These are phyloP conservation scores for Brachyhypopomus occidentalis DNA, from an alignment of 2,113 vertebrate species.

Conservation along the genomic window DNA sequence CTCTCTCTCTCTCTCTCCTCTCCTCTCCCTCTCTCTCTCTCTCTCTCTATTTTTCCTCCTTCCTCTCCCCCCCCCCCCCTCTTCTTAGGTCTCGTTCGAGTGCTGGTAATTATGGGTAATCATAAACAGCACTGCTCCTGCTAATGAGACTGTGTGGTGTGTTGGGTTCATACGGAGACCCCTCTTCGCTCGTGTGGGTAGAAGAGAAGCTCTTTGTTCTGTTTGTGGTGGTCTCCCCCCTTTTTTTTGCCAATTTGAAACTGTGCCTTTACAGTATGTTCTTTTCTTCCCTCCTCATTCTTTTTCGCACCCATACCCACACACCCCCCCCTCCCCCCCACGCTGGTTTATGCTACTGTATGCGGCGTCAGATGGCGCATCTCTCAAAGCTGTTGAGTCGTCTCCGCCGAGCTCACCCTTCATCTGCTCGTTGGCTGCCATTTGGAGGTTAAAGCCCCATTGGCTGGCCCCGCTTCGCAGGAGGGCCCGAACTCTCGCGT, in stretches of 20 bases:
- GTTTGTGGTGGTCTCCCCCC: conserved; percentile 46
- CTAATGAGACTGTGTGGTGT: conserved; percentile 66
- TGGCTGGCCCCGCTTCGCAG: conserved; percentile 61
- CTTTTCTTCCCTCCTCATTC: conserved; percentile 55
- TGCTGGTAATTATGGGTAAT: conserved; percentile 65
- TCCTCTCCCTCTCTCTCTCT: conserved; percentile 15
- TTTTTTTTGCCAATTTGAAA: conserved; percentile 60
- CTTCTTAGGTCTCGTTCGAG: conserved; percentile 57
- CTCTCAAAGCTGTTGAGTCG: conserved; percentile 74
- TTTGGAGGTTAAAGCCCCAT: conserved; percentile 61
- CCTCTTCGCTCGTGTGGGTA: conserved; percentile 60
- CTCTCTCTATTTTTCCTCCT: conserved; percentile 27
- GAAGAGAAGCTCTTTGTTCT: conserved; percentile 63
- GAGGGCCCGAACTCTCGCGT: conserved; percentile 59
- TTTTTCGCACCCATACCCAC: no score
- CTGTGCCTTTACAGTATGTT: conserved; percentile 59
- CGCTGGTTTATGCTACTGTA: conserved; percentile 59
- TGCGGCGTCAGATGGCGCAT: conserved; percentile 70
- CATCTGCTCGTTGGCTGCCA: conserved; percentile 64
- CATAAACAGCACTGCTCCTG: conserved; percentile 61
- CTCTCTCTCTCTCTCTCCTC: conserved; percentile 12
- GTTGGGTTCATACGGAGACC: conserved; percentile 60
- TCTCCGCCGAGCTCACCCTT: conserved; percentile 63
- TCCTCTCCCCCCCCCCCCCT: conserved; percentile 37
- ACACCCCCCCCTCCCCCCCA: conserved; percentile 29